Percentiles rank a stretch among this genome's conserved stretches.
These are phyloP conservation scores for Coelinius sp. DNA, from an alignment of 2,888 invertebrate species.

Conservation along the genomic window DNA sequence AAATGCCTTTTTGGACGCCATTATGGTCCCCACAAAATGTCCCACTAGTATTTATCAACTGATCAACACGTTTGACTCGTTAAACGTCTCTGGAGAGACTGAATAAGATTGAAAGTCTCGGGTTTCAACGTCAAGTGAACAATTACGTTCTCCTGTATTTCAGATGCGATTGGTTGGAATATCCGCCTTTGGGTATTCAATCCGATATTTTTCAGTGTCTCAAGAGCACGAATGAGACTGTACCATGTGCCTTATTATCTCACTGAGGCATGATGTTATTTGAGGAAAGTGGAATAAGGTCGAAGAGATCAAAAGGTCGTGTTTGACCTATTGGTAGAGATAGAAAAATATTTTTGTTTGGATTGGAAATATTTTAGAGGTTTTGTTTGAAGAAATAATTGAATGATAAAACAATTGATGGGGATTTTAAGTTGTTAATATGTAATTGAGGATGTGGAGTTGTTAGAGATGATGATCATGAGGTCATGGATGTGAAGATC, in stretches of 20 bases:
- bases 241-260: background rate
- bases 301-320: background rate
- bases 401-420: slow-evolving; percentile 15
- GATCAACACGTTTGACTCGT: background rate
- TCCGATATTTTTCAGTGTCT: background rate
- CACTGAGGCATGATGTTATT: background rate
- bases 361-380: background rate
- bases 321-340: background rate
- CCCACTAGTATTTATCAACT: background rate
- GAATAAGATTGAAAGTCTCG: slow-evolving; percentile 38
- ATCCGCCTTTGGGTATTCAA: background rate
- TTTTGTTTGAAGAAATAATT: background rate
- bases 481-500: background rate
- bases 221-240: background rate
- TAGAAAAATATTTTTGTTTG: background rate
- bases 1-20: slow-evolving; percentile 43
- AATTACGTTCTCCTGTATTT: slow-evolving; percentile 52
- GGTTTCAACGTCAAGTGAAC: slow-evolving; percentile 43
- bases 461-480: background rate
- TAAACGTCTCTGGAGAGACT: slow-evolving; percentile 52
- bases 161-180: background rate
- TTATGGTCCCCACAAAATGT: slow-evolving; percentile 29
- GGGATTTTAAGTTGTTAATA: background rate
- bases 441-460: background rate
- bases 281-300: background rate